phyloP scores from a whole-genome alignment of 2,113 vertebrate species.

The Ailurus styani region DNA sequence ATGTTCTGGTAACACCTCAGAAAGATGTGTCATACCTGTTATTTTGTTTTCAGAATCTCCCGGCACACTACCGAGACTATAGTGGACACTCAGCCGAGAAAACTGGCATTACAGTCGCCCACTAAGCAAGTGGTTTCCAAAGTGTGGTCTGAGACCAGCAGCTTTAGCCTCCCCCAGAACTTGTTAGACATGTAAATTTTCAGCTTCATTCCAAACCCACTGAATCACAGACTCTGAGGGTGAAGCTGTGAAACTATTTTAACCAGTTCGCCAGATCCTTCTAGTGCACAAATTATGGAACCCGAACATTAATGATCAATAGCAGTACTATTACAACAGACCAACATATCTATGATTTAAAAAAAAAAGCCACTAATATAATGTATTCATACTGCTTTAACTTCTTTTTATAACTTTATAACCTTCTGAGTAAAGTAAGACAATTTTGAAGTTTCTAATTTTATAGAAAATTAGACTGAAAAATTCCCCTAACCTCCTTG shows the following conservation, averaged over 20 bases:
- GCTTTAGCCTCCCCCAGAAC: background rate
- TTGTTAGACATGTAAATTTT: background rate
- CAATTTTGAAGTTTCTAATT: constrained; percentile 12
- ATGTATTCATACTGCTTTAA: background rate
- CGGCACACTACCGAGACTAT: no score
- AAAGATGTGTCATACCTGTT: background rate
- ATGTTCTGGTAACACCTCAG: background rate
- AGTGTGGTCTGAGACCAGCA: background rate
- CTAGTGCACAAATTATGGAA: background rate
- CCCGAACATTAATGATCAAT: background rate
- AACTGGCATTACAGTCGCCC: accelerated
- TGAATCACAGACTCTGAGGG: background rate
- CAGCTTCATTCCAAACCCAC: background rate
- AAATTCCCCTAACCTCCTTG: background rate
- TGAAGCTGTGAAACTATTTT: background rate
- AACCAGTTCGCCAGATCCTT: background rate
- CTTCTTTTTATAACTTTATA: constrained; percentile 11
- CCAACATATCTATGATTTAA: background rate
- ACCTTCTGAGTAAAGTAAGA: background rate
- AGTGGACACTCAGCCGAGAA: background rate
- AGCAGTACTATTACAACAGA: background rate
- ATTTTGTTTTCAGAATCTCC: background rate
- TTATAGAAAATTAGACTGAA: constrained; percentile 4
- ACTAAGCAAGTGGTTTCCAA: background rate
- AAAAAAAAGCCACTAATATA: background rate